phyloP scores from a whole-genome alignment of 2,797 vertebrate species.

The Peromyscus nudipes region DNA sequence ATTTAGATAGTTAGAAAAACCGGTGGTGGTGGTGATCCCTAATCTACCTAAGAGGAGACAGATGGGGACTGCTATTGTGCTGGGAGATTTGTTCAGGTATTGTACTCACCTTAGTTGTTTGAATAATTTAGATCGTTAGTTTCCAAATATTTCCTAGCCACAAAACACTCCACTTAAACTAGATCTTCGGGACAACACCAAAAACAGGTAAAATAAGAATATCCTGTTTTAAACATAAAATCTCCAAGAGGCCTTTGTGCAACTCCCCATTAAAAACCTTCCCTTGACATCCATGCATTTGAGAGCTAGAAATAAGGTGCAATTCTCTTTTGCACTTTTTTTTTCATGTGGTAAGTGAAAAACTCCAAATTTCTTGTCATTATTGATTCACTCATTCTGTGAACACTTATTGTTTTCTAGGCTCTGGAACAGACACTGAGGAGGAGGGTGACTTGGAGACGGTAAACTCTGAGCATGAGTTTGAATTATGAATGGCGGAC shows the following conservation, averaged over 20 bases:
- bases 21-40: background rate
- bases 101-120: background rate
- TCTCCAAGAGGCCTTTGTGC: background rate
- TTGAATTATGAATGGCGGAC: background rate
- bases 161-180: constrained; percentile 18
- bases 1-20: constrained; percentile 5
- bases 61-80: background rate
- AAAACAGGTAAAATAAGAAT: constrained; percentile 17
- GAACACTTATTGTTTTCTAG: background rate
- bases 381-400: background rate
- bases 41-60: background rate
- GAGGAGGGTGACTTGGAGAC: background rate
- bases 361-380: background rate
- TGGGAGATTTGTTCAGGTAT: background rate
- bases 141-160: constrained; percentile 60
- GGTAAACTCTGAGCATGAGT: background rate
- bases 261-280: background rate
- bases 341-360: background rate
- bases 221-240: background rate
- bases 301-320: background rate
- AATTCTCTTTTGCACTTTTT: background rate
- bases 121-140: constrained; percentile 37
- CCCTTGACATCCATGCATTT: background rate
- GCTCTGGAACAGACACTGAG: background rate
- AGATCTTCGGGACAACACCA: constrained; percentile 9